These are phyloP conservation scores for Linnaemya tessellans DNA, from an alignment of 2,888 invertebrate species.

Conservation along the genomic window DNA sequence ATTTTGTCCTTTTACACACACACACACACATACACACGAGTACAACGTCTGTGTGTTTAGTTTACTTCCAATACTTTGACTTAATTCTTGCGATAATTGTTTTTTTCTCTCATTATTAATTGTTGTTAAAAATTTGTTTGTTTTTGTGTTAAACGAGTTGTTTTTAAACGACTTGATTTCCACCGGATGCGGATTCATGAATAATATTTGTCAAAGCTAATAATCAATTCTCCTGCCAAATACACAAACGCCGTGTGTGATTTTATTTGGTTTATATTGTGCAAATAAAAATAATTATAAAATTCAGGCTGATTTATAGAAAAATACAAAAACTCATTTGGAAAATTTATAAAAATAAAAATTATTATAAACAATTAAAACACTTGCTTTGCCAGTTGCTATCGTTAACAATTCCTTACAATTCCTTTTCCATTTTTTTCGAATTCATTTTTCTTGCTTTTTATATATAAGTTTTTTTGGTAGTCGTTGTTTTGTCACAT, in stretches of 20 bases:
- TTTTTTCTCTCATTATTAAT: constrained; percentile 22
- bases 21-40: neutral
- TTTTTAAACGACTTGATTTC: constrained; percentile 47
- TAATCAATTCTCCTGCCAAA: constrained; percentile 49
- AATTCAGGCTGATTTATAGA: constrained; percentile 41
- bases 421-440: constrained; percentile 37
- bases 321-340: constrained; percentile 51
- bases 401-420: constrained; percentile 66
- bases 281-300: constrained; percentile 25
- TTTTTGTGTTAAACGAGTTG: constrained; percentile 44
- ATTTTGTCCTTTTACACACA: constrained; percentile 26
- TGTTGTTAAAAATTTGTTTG: constrained; percentile 40
- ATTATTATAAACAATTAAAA: constrained; percentile 64
- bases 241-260: constrained; percentile 10
- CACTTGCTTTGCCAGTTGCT: constrained; percentile 66
- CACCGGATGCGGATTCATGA: neutral
- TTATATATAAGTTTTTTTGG: too few relatives aligned
- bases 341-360: constrained; percentile 3
- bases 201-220: constrained; percentile 72
- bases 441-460: too few relatives aligned
- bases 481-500: constrained; percentile 49
- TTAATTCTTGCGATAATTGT: constrained; percentile 25
- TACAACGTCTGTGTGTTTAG: neutral
- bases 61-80: constrained; percentile 51
- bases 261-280: constrained; percentile 26